Evolutionary conservation across 1,140 invertebrate species (phyloP), one percentile per base, ranked within the genome.

Genomic region (Asobara japonica): DNA sequence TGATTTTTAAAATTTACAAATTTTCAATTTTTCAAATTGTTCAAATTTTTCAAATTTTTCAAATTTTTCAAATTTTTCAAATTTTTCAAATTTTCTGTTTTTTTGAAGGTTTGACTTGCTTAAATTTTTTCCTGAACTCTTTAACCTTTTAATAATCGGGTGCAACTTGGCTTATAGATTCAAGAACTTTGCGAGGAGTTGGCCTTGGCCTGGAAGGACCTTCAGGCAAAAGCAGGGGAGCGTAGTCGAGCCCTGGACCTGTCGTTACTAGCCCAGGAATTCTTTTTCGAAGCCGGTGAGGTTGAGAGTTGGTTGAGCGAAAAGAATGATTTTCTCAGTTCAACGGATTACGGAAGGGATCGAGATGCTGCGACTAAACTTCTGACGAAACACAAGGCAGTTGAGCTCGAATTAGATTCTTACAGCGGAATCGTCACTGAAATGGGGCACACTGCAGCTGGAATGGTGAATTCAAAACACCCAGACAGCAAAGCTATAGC

Each of bases 231-330:
- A 72, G 92, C 93, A 0, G 88, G 89, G 16, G 92, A 93, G 73
- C 89, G 95, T 22, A 92, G 91, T 38, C 91, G 91, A 33, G 93
- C 94, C 73, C 88, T 98, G 29, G 95, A 98, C 79, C 89, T 95
- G 25, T 95, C 95, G 0, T 86, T 97, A 41, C 94, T 93, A 83
- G 93, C 95, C 13, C 96, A 98, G 86, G 94, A 96, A 88, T 96
- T 95, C 86, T 92, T 94, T 85, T 94, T 94, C 80, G 96, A 98
- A 83, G 94, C 95, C 5, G 92, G 92, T 71, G 97, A 98, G 88
- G 93, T 98, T 74, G 97, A 98, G 87, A 92, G 93, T 61, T 98
- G 97, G 97, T 90, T 98, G 62, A 91, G 91, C 38, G 96, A 98
- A 87, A 95, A 95, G 81, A 93, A 92, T 61, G 93, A 95, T 70